A percentile compares a stretch with the other conserved stretches of the same genome.
These are phyloP conservation scores for Urophycis tenuis DNA, from an alignment of 2,797 vertebrate genomes.

Conservation along the genomic window DNA sequence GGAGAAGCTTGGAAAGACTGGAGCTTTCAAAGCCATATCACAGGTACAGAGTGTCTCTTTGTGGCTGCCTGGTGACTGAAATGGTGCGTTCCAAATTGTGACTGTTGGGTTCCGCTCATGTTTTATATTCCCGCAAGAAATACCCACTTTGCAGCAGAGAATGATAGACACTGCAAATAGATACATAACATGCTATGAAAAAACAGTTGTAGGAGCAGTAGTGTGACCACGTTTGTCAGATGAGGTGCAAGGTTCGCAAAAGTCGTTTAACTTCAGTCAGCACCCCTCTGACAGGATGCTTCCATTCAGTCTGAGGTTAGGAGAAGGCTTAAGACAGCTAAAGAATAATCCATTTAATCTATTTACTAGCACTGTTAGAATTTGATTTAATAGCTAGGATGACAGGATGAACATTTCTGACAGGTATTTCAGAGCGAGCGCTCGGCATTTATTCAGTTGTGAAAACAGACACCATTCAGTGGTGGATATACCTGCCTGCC, in stretches of 20 bases:
- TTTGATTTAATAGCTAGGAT: too few species aligned
- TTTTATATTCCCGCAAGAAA: too few species aligned
- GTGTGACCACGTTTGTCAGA: too few species aligned
- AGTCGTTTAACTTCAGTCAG: too few species aligned
- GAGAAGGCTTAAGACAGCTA: background rate
- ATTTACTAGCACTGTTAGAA: background rate
- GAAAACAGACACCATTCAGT: background rate
- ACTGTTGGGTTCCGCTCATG: too few species aligned
- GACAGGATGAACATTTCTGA: too few species aligned
- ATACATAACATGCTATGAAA: too few species aligned
- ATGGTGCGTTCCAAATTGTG: background rate
- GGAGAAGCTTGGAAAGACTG: slow-evolving; percentile 84
- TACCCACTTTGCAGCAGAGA: too few species aligned
- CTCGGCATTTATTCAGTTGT: background rate
- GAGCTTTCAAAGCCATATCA: slow-evolving; percentile 89
- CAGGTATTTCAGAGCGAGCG: too few species aligned
- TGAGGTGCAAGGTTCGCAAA: too few species aligned
- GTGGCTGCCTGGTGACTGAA: background rate
- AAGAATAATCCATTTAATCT: background rate
- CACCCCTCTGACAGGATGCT: background rate
- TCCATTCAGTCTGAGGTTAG: background rate
- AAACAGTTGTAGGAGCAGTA: too few species aligned
- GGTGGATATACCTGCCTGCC: background rate
- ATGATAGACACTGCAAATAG: too few species aligned
- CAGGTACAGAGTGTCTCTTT: slow-evolving; percentile 69